Conservation (phyloP, 2,797 vertebrate genomes). For the Pseudopleuronectes americanus region DNA sequence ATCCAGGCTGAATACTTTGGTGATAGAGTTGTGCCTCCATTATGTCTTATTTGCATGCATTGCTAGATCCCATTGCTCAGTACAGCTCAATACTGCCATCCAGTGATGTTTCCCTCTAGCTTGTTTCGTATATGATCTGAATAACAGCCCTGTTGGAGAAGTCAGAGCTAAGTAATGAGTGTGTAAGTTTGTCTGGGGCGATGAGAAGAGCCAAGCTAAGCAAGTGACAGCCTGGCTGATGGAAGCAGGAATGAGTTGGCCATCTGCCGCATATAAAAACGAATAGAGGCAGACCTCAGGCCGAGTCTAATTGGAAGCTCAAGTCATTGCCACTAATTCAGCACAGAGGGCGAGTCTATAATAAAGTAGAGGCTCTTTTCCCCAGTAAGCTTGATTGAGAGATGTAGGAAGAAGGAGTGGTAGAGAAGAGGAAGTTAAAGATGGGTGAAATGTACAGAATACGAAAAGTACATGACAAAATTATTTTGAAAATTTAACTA, state of each 20-base stretch:
- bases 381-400: slow-evolving; percentile 8
- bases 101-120: not conserved
- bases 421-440: no score
- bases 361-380: not conserved
- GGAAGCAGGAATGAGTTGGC: slow-evolving; percentile 41
- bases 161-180: not conserved
- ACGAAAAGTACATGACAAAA: no score
- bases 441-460: no score
- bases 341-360: slow-evolving; percentile 24
- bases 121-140: not conserved
- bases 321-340: slow-evolving; percentile 58
- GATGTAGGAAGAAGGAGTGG: not conserved
- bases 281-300: slow-evolving; percentile 57
- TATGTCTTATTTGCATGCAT: not conserved
- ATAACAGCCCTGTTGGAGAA: not conserved
- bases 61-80: not conserved
- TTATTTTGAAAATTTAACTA: no score
- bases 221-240: slow-evolving; percentile 14
- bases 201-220: not conserved
- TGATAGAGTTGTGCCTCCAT: slow-evolving; percentile 2
- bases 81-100: slow-evolving; percentile 16
- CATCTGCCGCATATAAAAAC: slow-evolving; percentile 66
- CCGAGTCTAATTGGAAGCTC: slow-evolving; percentile 68
- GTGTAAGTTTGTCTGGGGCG: not conserved
- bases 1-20: not conserved